Evolutionary conservation across 2,888 invertebrate genomes (phyloP).

Genomic region (Platypus cylindrus): DNA sequence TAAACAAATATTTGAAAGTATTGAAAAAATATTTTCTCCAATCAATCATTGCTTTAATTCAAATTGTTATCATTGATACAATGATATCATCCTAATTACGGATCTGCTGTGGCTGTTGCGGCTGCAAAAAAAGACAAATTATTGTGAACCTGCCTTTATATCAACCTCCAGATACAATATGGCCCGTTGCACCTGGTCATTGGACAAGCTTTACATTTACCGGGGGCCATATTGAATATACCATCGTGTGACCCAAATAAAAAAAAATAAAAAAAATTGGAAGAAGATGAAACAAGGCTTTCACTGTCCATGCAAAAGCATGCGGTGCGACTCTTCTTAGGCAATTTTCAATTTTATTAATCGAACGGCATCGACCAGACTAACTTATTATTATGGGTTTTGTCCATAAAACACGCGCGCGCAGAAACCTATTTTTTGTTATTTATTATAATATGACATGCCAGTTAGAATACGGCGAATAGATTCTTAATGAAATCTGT

Average conservation of each 20-base stretch:
- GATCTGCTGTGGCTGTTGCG: too few species aligned
- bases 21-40: not conserved
- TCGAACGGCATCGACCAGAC: conserved; percentile 10
- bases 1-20: too few species aligned
- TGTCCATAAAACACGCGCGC: conserved; percentile 10
- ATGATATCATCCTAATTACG: conserved; percentile 12
- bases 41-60: not conserved
- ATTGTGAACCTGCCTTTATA: conserved; percentile 25
- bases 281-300: conserved; percentile 10
- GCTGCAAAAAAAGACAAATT: too few species aligned
- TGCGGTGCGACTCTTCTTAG: conserved; percentile 7
- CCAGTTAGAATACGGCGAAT: too few species aligned
- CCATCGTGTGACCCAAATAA: conserved; percentile 19
- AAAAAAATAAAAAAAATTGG: conserved; percentile 17
- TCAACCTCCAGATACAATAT: conserved; percentile 26
- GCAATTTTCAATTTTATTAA: conserved; percentile 16
- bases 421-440: too few species aligned
- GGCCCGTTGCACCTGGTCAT: conserved; percentile 27
- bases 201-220: conserved; percentile 21
- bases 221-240: conserved; percentile 22
- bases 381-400: conserved; percentile 14
- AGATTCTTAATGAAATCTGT: too few species aligned
- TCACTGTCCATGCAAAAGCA: conserved; percentile 8
- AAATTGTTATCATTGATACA: too few species aligned
- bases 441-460: too few species aligned